Conservation (phyloP, 2,113 vertebrate genomes). For the Hemichromis elongatus region DNA sequence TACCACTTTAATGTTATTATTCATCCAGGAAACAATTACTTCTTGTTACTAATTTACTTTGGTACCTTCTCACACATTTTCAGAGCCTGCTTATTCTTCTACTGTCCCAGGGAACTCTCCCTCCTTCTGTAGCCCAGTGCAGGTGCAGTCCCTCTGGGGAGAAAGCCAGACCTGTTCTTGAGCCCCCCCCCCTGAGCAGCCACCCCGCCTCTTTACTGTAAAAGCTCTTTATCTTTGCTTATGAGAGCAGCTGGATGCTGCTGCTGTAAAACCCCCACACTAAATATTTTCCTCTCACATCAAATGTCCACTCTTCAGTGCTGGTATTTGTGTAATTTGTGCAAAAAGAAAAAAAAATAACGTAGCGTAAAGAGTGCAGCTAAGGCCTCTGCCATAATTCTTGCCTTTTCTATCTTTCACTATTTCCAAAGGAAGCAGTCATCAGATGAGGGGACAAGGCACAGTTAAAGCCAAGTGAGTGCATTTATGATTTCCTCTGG, state of each 20-base stretch:
- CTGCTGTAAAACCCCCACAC: conserved; percentile 52
- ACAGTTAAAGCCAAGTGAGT: conserved; percentile 75
- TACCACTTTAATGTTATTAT: neutral
- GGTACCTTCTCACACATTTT: neutral
- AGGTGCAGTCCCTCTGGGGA: conserved; percentile 63
- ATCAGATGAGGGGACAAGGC: conserved; percentile 71
- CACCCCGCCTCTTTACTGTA: conserved; percentile 32
- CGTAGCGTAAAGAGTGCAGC: neutral
- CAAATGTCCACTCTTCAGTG: neutral
- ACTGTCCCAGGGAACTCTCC: neutral
- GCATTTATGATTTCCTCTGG: conserved; percentile 89
- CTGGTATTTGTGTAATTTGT: neutral
- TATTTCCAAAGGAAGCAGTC: conserved; percentile 40
- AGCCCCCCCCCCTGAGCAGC: conserved; percentile 20
- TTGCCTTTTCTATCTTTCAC: neutral
- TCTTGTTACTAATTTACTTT: neutral
- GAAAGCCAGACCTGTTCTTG: conserved; percentile 41
- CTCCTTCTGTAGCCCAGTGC: conserved; percentile 18
- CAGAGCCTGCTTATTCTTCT: neutral
- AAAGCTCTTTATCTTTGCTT: conserved; percentile 58
- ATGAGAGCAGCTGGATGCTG: conserved; percentile 53
- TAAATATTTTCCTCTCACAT: conserved; percentile 26
- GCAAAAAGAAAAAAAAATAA: neutral
- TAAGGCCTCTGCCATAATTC: neutral
- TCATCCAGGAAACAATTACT: neutral